Base-by-base conservation (phyloP, 2,888 invertebrate species). In the Melolontha melolontha region DNA sequence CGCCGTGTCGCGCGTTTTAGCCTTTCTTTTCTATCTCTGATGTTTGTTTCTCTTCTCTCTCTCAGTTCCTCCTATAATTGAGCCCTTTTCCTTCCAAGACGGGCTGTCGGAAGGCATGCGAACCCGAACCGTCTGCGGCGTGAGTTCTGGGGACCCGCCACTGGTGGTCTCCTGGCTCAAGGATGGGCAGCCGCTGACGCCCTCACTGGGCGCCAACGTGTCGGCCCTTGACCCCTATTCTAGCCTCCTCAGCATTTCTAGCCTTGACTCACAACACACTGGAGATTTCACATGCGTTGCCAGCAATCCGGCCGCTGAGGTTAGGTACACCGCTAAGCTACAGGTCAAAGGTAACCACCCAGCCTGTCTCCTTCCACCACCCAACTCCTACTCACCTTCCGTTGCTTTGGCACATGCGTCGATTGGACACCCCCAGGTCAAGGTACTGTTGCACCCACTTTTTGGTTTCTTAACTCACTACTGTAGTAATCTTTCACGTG, bases 41-140 rank as follows among this genome's bases (percentile, higher is more conserved):
- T 86, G 85, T 86, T 85, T 86, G 85, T 86, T 86, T 87, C 85
- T 82, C 79, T 82, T 80, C 79, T 82, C 76, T 82, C 76, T 82
- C 80, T 81, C 90, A 92, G 92, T 92, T 88, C 92, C 92, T 85
- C 92, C 92, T 86, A 91, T 90, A 87, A 92, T 92, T 88, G 91
- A 91, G 88, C 91, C 92, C 86, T 92, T 92, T 89, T 88, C 88
- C 87, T 92, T 92, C 87, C 90, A 91, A 89, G 92, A 91, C 86
- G 91, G 91, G 84, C 89, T 92, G 82, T 89, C 91, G 83, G 91
- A 92, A 86, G 91, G 91, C 85, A 91, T 91, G 90, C 89, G 92
- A 83, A 92, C 92, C 76, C 89, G 92, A 84, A 90, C 91, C 82
- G 90, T 92, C 82, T 92, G 92, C 86, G 91, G 92, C 82, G 91